Conservation (phyloP, 2,888 invertebrate genomes). For the Oegoconia quadripuncta region DNA sequence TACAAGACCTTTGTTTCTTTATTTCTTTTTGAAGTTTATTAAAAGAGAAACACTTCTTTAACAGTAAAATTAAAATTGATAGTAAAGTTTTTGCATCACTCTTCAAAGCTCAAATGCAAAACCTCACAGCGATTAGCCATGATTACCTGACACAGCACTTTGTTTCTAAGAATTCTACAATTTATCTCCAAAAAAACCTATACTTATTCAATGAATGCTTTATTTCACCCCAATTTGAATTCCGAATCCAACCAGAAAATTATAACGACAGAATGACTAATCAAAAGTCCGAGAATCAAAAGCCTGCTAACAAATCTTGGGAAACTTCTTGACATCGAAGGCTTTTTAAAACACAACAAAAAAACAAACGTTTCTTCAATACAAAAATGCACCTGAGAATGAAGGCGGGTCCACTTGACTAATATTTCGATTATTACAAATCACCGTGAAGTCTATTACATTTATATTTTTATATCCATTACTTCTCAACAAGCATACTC, state of each 20-base stretch:
- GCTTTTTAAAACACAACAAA: conserved; percentile 66
- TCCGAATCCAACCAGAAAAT: conserved; percentile 60
- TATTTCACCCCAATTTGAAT: conserved; percentile 61
- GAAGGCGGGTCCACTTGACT: conserved; percentile 75
- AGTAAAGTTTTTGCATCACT: too few relatives aligned
- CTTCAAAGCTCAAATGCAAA: too few relatives aligned
- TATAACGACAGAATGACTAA: conserved; percentile 64
- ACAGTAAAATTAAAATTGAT: too few relatives aligned
- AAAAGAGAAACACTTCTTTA: too few relatives aligned
- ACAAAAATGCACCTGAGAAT: conserved; percentile 79
- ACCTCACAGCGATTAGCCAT: too few relatives aligned
- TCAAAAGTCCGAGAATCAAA: conserved; percentile 49
- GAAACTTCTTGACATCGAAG: conserved; percentile 63
- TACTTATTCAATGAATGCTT: conserved; percentile 15
- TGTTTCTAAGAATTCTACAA: too few relatives aligned
- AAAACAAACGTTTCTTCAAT: conserved; percentile 69
- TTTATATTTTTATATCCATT: conserved; percentile 26
- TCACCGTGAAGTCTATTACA: conserved; percentile 38
- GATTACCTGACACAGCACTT: too few relatives aligned
- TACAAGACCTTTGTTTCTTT: too few relatives aligned
- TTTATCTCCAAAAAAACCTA: too few relatives aligned
- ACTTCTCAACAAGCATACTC: conserved; percentile 11
- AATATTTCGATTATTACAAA: conserved; percentile 72
- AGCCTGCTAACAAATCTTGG: conserved; percentile 67
- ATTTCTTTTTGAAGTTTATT: too few relatives aligned